A percentile compares a stretch with the other conserved stretches of the same genome.
Evolutionary conservation across 2,113 vertebrate species (phyloP).

Genomic region (Petroica traversi): DNA sequence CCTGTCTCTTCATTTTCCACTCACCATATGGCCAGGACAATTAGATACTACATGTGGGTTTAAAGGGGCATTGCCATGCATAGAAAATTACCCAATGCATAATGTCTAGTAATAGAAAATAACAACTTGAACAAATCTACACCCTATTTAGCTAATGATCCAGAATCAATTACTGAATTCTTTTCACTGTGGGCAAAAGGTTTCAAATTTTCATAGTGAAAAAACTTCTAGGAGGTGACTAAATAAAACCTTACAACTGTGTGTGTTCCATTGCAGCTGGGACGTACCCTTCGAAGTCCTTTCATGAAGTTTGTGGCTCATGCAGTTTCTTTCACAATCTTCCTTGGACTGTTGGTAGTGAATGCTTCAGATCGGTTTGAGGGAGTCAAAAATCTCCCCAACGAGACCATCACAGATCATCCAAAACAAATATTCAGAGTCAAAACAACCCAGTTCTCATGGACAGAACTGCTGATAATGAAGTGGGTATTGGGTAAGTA

Average conservation of each 20-base stretch:
- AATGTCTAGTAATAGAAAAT: background rate
- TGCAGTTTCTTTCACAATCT: conserved; percentile 95
- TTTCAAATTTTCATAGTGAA: background rate
- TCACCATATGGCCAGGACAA: background rate
- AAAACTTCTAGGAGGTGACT: background rate
- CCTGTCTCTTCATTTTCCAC: background rate
- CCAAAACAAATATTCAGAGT: conserved; percentile 94
- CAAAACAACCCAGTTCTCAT: conserved; percentile 97
- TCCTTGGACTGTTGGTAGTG: conserved; percentile 89
- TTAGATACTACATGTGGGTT: background rate
- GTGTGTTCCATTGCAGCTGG: conserved; percentile 78
- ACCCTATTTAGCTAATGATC: background rate
- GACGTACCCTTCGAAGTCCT: conserved; percentile 91
- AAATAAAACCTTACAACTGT: background rate
- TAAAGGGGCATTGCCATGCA: background rate
- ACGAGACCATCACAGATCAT: conserved; percentile 94
- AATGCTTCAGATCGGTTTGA: conserved; percentile 95
- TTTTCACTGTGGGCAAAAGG: background rate
- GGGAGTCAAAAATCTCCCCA: conserved; percentile 93
- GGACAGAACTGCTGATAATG: conserved; percentile 98
- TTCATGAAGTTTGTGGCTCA: conserved; percentile 99
- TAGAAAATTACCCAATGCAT: background rate
- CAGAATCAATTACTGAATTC: background rate
- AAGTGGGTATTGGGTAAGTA: conserved; percentile 95
- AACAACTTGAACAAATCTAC: background rate